A percentile compares a stretch with the other conserved stretches of the same genome.
phyloP scores from a whole-genome alignment of 2,888 invertebrate species.

The Ichneumon xanthorius region DNA sequence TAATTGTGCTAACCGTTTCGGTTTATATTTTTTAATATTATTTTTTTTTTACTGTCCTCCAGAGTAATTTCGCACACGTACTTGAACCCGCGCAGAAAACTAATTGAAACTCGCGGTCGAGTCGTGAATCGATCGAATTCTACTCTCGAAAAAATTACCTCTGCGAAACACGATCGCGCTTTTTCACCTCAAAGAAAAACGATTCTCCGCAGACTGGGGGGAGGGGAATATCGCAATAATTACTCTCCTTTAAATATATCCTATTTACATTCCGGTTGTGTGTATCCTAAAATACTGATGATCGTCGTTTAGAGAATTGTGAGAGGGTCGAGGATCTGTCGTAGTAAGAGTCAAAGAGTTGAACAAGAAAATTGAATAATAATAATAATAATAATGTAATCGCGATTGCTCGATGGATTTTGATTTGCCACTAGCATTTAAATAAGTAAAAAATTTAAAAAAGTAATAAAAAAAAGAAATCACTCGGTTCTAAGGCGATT shows the following conservation, averaged over 20 bases:
- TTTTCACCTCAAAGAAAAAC: constrained; percentile 7
- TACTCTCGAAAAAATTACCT: constrained; percentile 11
- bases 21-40: neutral
- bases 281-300: constrained; percentile 81
- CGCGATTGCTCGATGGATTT: constrained; percentile 33
- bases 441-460: constrained; percentile 28
- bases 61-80: neutral
- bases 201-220: neutral
- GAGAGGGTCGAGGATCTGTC: constrained; percentile 44
- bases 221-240: constrained; percentile 23
- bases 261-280: constrained; percentile 73
- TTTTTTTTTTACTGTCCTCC: neutral
- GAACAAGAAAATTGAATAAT: constrained; percentile 13
- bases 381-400: constrained; percentile 8
- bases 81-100: neutral
- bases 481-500: constrained; percentile 52
- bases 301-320: constrained; percentile 63
- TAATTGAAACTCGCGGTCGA: neutral
- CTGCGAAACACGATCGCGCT: constrained; percentile 30
- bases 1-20: constrained; percentile 36
- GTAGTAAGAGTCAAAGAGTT: neutral
- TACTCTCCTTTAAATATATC: constrained; percentile 59
- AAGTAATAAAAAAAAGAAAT: constrained; percentile 21
- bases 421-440: constrained; percentile 45
- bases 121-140: constrained; percentile 25